Evolutionary conservation across 2,888 invertebrate species (phyloP).

Genomic region (Tetheella fluctuosa): DNA sequence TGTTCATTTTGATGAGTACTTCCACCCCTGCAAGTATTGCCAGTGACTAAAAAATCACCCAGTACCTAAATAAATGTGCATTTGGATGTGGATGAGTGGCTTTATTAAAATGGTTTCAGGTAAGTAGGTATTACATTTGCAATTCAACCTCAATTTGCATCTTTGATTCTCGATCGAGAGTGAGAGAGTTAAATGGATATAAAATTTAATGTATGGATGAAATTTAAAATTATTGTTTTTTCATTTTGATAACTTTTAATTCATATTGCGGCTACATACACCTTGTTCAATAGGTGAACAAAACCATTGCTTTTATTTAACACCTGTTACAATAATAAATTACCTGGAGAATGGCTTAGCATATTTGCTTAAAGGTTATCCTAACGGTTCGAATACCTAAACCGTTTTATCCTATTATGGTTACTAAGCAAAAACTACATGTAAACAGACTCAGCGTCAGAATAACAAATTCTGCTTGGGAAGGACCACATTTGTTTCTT

Average conservation of each 20-base stretch:
- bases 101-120: too few relatives aligned
- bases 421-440: conserved; percentile 13
- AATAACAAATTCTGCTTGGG: not conserved
- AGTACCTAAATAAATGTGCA: too few relatives aligned
- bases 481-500: not conserved
- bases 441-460: conserved; percentile 12
- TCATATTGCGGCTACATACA: not conserved
- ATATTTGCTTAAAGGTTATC: not conserved
- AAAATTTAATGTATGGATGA: not conserved
- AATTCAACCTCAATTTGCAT: not conserved
- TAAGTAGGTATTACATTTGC: not conserved
- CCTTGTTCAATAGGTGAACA: too few relatives aligned
- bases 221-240: not conserved
- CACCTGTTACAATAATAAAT: conserved; percentile 8
- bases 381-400: conserved; percentile 11
- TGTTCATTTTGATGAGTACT: too few relatives aligned
- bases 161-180: conserved; percentile 5
- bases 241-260: not conserved
- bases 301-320: not conserved
- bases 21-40: too few relatives aligned
- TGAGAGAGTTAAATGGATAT: conserved; percentile 8
- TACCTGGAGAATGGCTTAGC: not conserved
- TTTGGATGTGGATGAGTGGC: too few relatives aligned
- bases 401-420: conserved; percentile 26
- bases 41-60: too few relatives aligned